These are phyloP conservation scores for Rhombomys opimus DNA, from an alignment of 2,113 vertebrate species.

Conservation along the genomic window DNA sequence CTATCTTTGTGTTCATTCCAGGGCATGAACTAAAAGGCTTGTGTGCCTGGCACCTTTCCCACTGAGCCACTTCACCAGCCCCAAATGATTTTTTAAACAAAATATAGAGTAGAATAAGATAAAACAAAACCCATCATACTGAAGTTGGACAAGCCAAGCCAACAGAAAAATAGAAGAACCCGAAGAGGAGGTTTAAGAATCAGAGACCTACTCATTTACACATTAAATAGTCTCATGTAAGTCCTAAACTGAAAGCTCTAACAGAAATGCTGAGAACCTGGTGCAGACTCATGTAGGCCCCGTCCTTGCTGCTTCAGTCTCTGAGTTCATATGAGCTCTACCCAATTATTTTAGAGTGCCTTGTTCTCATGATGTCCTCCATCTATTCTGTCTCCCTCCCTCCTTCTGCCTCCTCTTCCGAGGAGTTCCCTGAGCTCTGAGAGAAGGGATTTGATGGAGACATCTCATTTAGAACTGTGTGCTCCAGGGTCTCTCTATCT, in stretches of 20 bases:
- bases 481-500: not conserved
- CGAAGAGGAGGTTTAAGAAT: not conserved
- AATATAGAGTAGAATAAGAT: not conserved
- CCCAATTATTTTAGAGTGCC: not conserved
- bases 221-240: not conserved
- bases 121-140: not conserved
- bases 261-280: not conserved
- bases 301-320: not conserved
- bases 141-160: not conserved
- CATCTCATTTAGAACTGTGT: not conserved
- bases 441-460: not conserved
- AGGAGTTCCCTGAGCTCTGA: not conserved
- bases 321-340: not conserved
- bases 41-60: not conserved
- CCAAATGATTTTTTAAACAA: not conserved
- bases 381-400: not conserved
- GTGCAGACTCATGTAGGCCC: not conserved
- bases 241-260: not conserved
- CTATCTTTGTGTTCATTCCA: not conserved
- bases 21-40: not conserved
- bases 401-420: not conserved
- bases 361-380: not conserved
- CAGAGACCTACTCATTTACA: not conserved
- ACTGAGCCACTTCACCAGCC: not conserved
- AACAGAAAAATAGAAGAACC: not conserved